Evolutionary conservation across 1,140 invertebrate genomes (phyloP).

Genomic region (Spodoptera litura): DNA sequence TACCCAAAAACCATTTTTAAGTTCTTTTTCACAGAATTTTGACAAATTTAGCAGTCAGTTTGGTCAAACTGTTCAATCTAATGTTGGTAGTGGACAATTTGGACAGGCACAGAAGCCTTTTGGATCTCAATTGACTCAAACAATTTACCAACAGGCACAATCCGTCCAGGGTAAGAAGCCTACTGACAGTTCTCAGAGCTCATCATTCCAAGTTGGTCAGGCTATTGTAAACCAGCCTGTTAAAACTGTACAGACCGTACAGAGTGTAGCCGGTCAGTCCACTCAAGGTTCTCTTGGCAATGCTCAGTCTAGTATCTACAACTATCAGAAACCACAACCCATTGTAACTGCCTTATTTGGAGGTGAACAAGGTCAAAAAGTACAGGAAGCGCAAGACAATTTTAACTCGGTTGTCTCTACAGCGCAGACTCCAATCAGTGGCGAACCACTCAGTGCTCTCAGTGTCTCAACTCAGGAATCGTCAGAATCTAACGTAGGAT

Average conservation of each 20-base stretch:
- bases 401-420: constrained; percentile 12
- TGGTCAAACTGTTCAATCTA: not conserved
- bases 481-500: constrained; percentile 1
- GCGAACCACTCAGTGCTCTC: not conserved
- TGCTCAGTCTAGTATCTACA: not conserved
- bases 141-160: constrained; percentile 11
- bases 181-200: not conserved
- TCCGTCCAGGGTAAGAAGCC: constrained; percentile 35
- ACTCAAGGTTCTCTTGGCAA: not conserved
- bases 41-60: not conserved
- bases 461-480: constrained; percentile 7
- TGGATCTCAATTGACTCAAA: constrained; percentile 20
- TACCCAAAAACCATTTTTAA: constrained; percentile 12
- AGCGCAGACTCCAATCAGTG: not conserved
- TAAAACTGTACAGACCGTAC: not conserved
- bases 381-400: constrained; percentile 5
- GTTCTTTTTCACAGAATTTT: constrained; percentile 1
- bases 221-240: not conserved
- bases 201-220: not conserved
- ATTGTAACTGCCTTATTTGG: not conserved
- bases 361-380: constrained; percentile 5
- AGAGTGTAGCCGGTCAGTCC: not conserved
- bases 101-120: constrained; percentile 33
- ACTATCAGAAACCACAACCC: constrained; percentile 4
- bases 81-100: not conserved